A percentile compares a stretch with the other conserved stretches of the same genome.
Conservation (phyloP, 2,888 invertebrate genomes). For the Acanthoscelides obtectus region DNA sequence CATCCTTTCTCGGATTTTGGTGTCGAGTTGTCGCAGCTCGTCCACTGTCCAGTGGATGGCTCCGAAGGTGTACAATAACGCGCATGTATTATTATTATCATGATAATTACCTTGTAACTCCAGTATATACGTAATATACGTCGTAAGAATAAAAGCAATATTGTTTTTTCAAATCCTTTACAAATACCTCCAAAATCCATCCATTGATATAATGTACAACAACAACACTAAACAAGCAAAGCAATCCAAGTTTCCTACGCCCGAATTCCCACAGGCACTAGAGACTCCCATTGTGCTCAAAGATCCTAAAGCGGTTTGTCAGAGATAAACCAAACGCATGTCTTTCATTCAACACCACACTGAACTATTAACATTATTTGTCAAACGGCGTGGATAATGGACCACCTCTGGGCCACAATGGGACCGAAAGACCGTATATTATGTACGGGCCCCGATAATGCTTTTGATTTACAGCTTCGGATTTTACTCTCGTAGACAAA, state of each 20-base stretch:
- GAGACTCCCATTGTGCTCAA: neutral
- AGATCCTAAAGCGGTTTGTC: constrained; percentile 1
- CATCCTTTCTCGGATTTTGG: no score
- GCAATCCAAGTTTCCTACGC: no score
- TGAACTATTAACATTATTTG: constrained; percentile 26
- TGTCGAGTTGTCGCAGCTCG: no score
- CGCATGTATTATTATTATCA: no score
- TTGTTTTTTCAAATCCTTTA: no score
- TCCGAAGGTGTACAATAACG: no score
- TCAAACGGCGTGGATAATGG: constrained; percentile 25
- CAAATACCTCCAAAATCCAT: no score
- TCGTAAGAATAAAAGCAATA: no score
- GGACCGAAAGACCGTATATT: neutral
- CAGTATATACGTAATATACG: no score
- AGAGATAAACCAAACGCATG: constrained; percentile 19
- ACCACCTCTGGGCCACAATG: constrained; percentile 24
- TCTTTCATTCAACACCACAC: constrained; percentile 21
- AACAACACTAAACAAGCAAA: neutral
- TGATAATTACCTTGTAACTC: no score
- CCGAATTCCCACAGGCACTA: neutral
- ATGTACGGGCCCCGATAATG: neutral
- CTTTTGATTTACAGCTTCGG: neutral
- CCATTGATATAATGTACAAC: no score
- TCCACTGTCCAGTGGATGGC: no score
- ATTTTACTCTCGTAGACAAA: neutral